Evolutionary conservation across 2,113 vertebrate species (phyloP).

Genomic region (Siniperca knerii): DNA sequence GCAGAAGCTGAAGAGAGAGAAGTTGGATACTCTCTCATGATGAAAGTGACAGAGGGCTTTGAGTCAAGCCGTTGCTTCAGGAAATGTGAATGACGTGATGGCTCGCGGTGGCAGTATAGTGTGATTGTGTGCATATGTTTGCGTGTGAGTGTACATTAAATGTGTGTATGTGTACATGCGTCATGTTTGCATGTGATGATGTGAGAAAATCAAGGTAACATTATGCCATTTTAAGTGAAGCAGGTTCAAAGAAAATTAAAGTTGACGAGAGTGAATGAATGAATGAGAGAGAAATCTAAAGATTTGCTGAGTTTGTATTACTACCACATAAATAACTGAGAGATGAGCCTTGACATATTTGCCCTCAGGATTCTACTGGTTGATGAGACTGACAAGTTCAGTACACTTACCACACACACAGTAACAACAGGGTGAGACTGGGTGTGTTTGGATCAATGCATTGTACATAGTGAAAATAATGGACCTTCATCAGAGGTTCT

Average conservation of each 20-base stretch:
- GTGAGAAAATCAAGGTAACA: slow-evolving; percentile 1
- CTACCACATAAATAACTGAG: slow-evolving; percentile 26
- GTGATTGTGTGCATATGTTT: neutral
- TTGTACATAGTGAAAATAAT: slow-evolving; percentile 58
- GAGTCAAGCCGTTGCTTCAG: slow-evolving; percentile 62
- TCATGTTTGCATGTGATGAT: slow-evolving; percentile 21
- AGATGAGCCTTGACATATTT: slow-evolving; percentile 27
- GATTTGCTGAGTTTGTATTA: slow-evolving; percentile 32
- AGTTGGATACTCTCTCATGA: slow-evolving; percentile 76
- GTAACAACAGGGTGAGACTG: slow-evolving; percentile 22
- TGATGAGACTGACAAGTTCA: slow-evolving; percentile 38
- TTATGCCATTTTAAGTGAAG: neutral
- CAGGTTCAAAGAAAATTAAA: neutral
- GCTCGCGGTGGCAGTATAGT: neutral
- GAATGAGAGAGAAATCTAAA: neutral
- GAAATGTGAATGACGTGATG: slow-evolving; percentile 36
- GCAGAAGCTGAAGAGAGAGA: slow-evolving; percentile 75
- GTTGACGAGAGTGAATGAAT: neutral
- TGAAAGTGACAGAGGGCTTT: slow-evolving; percentile 73
- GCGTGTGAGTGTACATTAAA: neutral
- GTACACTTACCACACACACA: slow-evolving; percentile 21
- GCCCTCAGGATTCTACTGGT: slow-evolving; percentile 27
- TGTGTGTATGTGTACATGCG: neutral
- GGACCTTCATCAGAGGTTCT: slow-evolving; percentile 52
- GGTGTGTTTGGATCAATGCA: slow-evolving; percentile 46